phyloP scores from a whole-genome alignment of 2,888 invertebrate genomes.

The Scelioninae gen. 1 region DNA sequence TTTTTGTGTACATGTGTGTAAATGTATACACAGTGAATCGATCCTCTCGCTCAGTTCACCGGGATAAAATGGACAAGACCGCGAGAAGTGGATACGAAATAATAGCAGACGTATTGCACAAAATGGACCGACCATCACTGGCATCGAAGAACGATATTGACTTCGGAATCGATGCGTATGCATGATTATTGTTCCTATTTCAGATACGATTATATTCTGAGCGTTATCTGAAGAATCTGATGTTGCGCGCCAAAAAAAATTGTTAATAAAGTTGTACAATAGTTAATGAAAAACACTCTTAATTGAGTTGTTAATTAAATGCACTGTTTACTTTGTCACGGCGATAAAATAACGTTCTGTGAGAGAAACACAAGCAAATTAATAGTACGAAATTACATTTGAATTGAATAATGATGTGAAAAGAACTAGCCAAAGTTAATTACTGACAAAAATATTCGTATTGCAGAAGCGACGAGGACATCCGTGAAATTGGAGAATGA shows the following conservation, averaged over 20 bases:
- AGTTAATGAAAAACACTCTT: not conserved
- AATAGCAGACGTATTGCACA: conserved; percentile 77
- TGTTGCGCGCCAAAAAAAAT: conserved; percentile 18
- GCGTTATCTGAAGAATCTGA: conserved; percentile 29
- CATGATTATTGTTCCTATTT: conserved; percentile 62
- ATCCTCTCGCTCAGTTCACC: conserved; percentile 45
- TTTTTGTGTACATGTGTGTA: conserved; percentile 23
- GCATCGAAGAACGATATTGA: conserved; percentile 63
- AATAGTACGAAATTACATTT: not conserved
- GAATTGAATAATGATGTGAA: conserved; percentile 13
- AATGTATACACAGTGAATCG: conserved; percentile 34
- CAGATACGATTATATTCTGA: conserved; percentile 38
- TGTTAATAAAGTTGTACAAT: conserved; percentile 38
- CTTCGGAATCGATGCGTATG: conserved; percentile 58
- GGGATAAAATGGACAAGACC: conserved; percentile 58
- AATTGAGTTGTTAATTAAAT: conserved; percentile 24
- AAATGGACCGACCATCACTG: conserved; percentile 73
- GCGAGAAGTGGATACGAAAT: conserved; percentile 74
- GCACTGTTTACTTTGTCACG: not conserved
- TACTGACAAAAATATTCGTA: conserved; percentile 38
- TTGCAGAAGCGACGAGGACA: conserved; percentile 37
- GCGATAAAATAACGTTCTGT: not conserved
- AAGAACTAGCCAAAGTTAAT: conserved; percentile 34
- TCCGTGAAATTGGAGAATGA: conserved; percentile 33
- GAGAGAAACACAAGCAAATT: too few relatives aligned